Evolutionary conservation across 2,113 vertebrate genomes (phyloP).

Genomic region (Sitta europaea): DNA sequence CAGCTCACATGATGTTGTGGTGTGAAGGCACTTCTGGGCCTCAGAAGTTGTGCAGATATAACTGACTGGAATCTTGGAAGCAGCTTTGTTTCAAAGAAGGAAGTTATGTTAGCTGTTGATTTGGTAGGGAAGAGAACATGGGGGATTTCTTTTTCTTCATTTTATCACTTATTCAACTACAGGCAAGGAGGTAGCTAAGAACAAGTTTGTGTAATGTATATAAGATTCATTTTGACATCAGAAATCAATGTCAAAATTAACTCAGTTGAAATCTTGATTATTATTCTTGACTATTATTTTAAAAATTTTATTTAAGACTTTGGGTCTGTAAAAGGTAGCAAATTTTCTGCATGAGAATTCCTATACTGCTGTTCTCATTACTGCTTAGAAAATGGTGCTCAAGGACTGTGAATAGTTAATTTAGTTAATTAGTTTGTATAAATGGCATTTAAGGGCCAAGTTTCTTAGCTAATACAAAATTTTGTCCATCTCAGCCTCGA

Average conservation of each 20-base stretch:
- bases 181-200: background rate
- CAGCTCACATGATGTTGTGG: background rate
- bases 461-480: background rate
- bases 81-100: background rate
- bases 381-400: background rate
- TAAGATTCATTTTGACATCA: background rate
- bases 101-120: background rate
- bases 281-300: background rate
- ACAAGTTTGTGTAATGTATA: background rate
- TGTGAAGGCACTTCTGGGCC: background rate
- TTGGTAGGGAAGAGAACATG: background rate
- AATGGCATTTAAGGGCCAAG: background rate
- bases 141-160: background rate
- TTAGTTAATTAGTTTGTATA: background rate
- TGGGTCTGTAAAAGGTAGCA: background rate
- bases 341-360: background rate
- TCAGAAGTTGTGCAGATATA: background rate
- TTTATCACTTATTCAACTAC: background rate
- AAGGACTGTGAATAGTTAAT: background rate
- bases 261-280: background rate
- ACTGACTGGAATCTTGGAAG: background rate
- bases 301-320: background rate
- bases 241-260: background rate
- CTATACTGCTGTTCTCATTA: background rate
- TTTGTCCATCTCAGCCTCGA: background rate